Percentiles rank a stretch among this genome's conserved stretches.
These are phyloP conservation scores for Apodemia zela DNA, from an alignment of 2,888 invertebrate genomes.

Conservation along the genomic window DNA sequence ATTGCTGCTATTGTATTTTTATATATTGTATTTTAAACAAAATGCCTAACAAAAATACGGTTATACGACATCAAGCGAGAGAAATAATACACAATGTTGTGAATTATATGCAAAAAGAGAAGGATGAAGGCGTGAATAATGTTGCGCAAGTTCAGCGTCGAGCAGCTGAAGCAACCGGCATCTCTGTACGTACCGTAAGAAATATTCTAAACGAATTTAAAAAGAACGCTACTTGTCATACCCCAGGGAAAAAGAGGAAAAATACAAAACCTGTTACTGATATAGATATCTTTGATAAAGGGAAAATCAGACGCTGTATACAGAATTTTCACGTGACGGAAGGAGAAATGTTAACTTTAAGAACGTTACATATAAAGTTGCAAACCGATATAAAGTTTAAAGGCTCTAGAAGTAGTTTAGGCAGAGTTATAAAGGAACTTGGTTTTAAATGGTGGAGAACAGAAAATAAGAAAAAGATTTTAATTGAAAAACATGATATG, in stretches of 20 bases:
- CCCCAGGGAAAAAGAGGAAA: background rate
- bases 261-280: background rate
- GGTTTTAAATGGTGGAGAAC: constrained; percentile 4
- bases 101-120: constrained; percentile 4
- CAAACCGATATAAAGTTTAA: background rate
- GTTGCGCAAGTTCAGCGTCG: background rate
- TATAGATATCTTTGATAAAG: background rate
- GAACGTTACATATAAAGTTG: background rate
- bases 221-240: background rate
- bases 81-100: constrained; percentile 7
- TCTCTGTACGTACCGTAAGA: background rate
- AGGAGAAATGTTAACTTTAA: background rate
- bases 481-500: background rate
- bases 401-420: background rate
- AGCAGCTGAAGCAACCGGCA: background rate
- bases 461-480: background rate
- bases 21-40: background rate
- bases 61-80: background rate
- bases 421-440: background rate
- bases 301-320: background rate
- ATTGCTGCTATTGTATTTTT: no score
- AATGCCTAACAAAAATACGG: constrained; percentile 1
- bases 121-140: background rate
- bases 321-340: background rate
- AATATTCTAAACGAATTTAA: constrained; percentile 1